Evolutionary conservation across 1,140 invertebrate genomes (phyloP), one percentile per base, ranked within the genome.

Genomic region (Drosophila tani): DNA sequence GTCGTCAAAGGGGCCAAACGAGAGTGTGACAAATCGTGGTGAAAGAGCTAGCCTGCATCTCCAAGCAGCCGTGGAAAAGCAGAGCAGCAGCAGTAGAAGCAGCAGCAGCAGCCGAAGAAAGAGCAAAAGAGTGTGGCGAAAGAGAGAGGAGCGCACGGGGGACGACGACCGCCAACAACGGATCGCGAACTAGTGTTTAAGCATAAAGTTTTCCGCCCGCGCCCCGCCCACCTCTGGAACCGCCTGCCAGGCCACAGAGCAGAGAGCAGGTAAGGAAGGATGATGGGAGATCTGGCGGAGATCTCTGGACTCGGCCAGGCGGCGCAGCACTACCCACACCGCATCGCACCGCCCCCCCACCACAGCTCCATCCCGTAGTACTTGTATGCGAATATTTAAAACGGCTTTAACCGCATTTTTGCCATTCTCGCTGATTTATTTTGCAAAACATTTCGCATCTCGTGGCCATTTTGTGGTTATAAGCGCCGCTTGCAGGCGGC

Each of bases 381-480:
- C 19, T 78, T 55, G 51, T 29, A 47, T 56, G 53, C 53, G 35
- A 56, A 40, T 56, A 40, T 12, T 56, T 56, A 43, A 70, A 50
- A 71, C 29, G 32, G 71, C 59, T 75, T 75, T 24, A 67, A 79
- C 69, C 58, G 32, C 73, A 75, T 75, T 75, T 57, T 75, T 51
- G 15, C 49, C 40, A 41, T 58, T 24, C 21, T 75, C 29, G 53
- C 43, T 29, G 21, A 66, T 75, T 56, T 65, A 74, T 75, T 75
- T 66, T 67, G 62, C 75, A 79, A 70, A 70, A 66, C 32, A 58
- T 45, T 43, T 71, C 35, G 53, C 53, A 56, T 56, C 41, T 75
- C 63, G 51, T 66, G 69, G 49, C 67, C 78, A 80, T 79, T 90
- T 88, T 88, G 81, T 84, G 84, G 84, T 90, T 84, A 88, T 62